Percentiles rank a stretch among this genome's conserved stretches.
Evolutionary conservation across 1,140 invertebrate species (phyloP).

Genomic region (Heliconius nattereri): DNA sequence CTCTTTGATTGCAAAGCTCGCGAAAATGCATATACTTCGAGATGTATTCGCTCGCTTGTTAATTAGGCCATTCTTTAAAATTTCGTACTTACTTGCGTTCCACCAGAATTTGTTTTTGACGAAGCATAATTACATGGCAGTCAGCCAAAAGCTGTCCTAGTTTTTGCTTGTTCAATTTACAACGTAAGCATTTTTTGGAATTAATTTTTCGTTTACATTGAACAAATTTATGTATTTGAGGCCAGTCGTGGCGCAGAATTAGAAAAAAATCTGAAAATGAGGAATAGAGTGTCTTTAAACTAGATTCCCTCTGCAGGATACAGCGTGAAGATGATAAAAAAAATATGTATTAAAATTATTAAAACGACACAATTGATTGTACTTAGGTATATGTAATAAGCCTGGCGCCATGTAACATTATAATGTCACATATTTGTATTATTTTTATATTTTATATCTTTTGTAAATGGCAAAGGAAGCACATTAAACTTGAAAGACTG

Average conservation of each 20-base stretch:
- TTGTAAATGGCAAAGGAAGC: background rate
- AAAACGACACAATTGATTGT: background rate
- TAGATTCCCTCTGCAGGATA: too few species aligned
- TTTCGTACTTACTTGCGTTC: slow-evolving; percentile 14
- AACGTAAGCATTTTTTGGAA: slow-evolving; percentile 10
- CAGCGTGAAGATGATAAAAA: too few species aligned
- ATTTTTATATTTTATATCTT: slow-evolving; percentile 3
- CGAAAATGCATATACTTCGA: slow-evolving; percentile 20
- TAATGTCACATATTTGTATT: background rate
- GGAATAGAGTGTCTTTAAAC: too few species aligned
- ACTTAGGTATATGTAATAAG: background rate
- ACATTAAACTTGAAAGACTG: slow-evolving; percentile 18
- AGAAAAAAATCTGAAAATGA: too few species aligned
- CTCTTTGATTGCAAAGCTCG: slow-evolving; percentile 17
- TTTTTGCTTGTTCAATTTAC: slow-evolving; percentile 18
- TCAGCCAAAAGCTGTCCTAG: slow-evolving; percentile 35
- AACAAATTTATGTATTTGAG: background rate
- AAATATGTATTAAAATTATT: background rate
- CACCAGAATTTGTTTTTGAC: slow-evolving; percentile 25
- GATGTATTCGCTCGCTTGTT: slow-evolving; percentile 24
- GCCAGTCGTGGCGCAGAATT: too few species aligned
- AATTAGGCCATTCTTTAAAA: slow-evolving; percentile 36
- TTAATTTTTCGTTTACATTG: background rate
- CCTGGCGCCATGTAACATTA: background rate
- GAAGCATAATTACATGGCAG: slow-evolving; percentile 36